Evolutionary conservation across 2,888 invertebrate genomes (phyloP), one percentile per base, ranked within the genome.

Genomic region (Sthenelais limicola): DNA sequence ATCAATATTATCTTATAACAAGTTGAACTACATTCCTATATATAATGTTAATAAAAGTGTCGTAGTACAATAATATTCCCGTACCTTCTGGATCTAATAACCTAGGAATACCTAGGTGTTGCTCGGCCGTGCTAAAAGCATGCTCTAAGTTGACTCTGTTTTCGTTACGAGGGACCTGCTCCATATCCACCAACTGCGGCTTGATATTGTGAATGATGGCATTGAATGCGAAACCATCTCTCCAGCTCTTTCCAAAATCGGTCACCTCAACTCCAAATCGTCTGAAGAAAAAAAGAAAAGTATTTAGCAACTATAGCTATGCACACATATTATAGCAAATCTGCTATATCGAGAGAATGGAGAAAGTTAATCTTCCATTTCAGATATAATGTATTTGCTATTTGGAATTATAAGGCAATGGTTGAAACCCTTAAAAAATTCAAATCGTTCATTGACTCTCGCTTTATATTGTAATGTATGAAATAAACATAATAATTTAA

Each of bases 231-330:
- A 94, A 91, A 78, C 98, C 98, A 89, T 97, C 97, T 81, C 97
- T 91, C 98, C 98, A 98, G 84, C 96, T 96, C 76, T 94, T 92
- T 38, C 97, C 97, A 87, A 98, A 98, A 89, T 98, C 97, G 89
- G 92, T 92, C 62, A 98, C 94, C 89, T 94, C 92, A 76, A 97
- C 92, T 79, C 94, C 95, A 81, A 92, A 92, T 84, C 94, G 94
- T 89, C 94, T 96, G 88, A 24, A 84, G 85, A 79, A 74, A 73
- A 82, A 48, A 43, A 71, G 28, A 56, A 66, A 24, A 18, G 26
- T 18, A 48, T 5, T n/a, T 21, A 48, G 48, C 15, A 18, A 48
- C 3, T n/a, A n/a, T n/a, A n/a, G n/a, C n/a, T n/a, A n/a, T n/a
- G n/a, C n/a, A n/a, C n/a, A n/a, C n/a, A n/a, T n/a, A n/a, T n/a